Conservation (phyloP, 1,140 invertebrate genomes). For the Psilanteris sp. region DNA sequence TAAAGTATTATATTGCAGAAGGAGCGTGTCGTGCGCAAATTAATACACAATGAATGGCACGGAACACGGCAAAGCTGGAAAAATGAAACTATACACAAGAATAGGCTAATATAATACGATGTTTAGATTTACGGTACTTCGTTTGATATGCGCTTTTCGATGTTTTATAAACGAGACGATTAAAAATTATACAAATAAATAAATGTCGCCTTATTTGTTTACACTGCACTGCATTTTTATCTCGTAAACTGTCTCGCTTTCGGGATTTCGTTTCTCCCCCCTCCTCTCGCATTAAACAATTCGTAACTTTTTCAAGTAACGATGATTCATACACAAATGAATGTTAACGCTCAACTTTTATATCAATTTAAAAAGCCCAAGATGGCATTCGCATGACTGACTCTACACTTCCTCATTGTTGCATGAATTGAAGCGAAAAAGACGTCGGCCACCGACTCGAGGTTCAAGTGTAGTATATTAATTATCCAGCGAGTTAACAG, state of each 20-base stretch:
- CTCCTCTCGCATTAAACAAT: constrained; percentile 6
- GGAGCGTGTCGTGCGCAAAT: too few relatives aligned
- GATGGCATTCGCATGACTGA: constrained; percentile 38
- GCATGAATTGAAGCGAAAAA: constrained; percentile 45
- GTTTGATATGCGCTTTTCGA: constrained; percentile 60
- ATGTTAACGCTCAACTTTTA: constrained; percentile 3
- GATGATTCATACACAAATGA: constrained; percentile 35
- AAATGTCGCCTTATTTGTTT: constrained; percentile 63
- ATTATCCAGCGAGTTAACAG: constrained; percentile 42
- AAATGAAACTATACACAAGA: too few relatives aligned
- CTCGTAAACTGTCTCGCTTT: background rate
- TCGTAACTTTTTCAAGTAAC: constrained; percentile 4
- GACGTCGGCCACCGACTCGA: constrained; percentile 6
- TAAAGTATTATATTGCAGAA: constrained; percentile 7
- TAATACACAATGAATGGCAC: too few relatives aligned
- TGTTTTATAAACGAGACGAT: constrained; percentile 57
- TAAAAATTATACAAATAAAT: constrained; percentile 35
- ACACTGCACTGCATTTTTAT: constrained; percentile 4
- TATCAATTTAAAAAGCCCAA: constrained; percentile 37
- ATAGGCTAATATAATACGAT: constrained; percentile 50
- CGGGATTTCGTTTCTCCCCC: background rate
- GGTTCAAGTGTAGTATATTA: constrained; percentile 48
- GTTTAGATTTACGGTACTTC: constrained; percentile 49
- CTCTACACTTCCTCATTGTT: constrained; percentile 44
- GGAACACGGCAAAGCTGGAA: too few relatives aligned